Conservation (phyloP, 2,113 vertebrate genomes). For the Oryzias melastigma region DNA sequence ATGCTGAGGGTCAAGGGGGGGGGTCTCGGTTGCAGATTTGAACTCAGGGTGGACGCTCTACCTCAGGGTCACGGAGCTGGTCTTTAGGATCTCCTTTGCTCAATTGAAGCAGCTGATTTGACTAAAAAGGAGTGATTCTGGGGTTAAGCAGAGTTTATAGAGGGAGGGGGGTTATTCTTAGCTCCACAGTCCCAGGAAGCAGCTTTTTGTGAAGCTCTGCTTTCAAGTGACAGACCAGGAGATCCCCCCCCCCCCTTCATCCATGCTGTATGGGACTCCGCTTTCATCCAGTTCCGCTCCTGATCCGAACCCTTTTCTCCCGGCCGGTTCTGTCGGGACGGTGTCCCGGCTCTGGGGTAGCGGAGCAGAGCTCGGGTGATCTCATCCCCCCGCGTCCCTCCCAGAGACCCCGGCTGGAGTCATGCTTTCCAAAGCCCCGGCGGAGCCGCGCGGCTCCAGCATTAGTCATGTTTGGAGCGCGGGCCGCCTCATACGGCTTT, state of each 20-base stretch:
- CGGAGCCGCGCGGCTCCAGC: conserved; percentile 45
- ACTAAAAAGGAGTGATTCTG: too few relatives aligned
- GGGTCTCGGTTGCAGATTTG: too few relatives aligned
- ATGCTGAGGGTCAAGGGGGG: too few relatives aligned
- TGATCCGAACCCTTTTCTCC: conserved; percentile 9
- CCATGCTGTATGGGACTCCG: conserved; percentile 47
- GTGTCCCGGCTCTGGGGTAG: conserved; percentile 27
- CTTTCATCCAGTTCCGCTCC: conserved; percentile 61
- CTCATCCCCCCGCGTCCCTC: conserved; percentile 36
- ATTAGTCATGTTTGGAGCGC: conserved; percentile 70
- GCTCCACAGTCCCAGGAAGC: conserved; percentile 43
- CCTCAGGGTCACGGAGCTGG: too few relatives aligned
- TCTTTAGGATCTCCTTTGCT: too few relatives aligned
- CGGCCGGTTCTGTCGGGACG: neutral
- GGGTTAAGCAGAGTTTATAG: conserved; percentile 62
- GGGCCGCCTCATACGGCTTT: conserved; percentile 47
- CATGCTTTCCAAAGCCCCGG: conserved; percentile 50
- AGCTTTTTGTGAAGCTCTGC: conserved; percentile 8
- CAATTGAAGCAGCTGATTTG: too few relatives aligned
- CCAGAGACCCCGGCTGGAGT: conserved; percentile 35
- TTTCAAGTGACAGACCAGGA: conserved; percentile 52
- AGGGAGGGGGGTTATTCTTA: conserved; percentile 70
- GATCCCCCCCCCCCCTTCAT: conserved; percentile 8
- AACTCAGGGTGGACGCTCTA: too few relatives aligned
- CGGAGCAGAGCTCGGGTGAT: conserved; percentile 7